A percentile compares a stretch with the other conserved stretches of the same genome.
Conservation (phyloP, 2,888 invertebrate species). For the Cordylochernes scorpioides region DNA sequence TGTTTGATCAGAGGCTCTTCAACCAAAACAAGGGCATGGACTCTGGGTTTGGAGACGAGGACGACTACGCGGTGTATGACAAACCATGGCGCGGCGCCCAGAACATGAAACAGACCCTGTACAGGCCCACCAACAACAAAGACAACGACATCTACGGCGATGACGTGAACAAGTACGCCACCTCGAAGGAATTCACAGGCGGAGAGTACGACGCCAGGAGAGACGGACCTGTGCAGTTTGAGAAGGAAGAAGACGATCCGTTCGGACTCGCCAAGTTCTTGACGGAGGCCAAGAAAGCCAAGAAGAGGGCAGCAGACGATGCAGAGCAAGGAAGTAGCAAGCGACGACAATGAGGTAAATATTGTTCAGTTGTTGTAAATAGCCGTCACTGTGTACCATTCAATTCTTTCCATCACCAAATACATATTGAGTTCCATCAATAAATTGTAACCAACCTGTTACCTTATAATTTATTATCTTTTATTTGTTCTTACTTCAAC, state of each 20-base stretch:
- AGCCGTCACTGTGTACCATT: too few relatives aligned
- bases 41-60: slow-evolving; percentile 83
- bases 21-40: slow-evolving; percentile 73
- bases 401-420: too few relatives aligned
- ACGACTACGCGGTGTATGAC: slow-evolving; percentile 89
- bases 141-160: slow-evolving; percentile 64
- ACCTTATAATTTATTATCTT: too few relatives aligned
- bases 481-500: too few relatives aligned
- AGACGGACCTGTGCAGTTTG: slow-evolving; percentile 88
- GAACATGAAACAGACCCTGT: slow-evolving; percentile 59
- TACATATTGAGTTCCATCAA: too few relatives aligned
- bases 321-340: too few relatives aligned
- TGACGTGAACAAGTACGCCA: slow-evolving; percentile 79
- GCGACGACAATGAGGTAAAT: too few relatives aligned
- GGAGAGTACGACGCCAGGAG: slow-evolving; percentile 44
- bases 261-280: slow-evolving; percentile 96
- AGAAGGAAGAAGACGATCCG: slow-evolving; percentile 51
- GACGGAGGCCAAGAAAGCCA: slow-evolving; percentile 73
- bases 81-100: slow-evolving; percentile 86
- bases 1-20: slow-evolving; percentile 84
- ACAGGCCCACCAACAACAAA: slow-evolving; percentile 51
- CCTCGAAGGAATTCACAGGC: slow-evolving; percentile 87
- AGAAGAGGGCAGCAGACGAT: slow-evolving; percentile 25
- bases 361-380: too few relatives aligned
- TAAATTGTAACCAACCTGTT: too few relatives aligned